phyloP scores from a whole-genome alignment of 2,888 invertebrate species.

The Glyphotaelius pellucidus region DNA sequence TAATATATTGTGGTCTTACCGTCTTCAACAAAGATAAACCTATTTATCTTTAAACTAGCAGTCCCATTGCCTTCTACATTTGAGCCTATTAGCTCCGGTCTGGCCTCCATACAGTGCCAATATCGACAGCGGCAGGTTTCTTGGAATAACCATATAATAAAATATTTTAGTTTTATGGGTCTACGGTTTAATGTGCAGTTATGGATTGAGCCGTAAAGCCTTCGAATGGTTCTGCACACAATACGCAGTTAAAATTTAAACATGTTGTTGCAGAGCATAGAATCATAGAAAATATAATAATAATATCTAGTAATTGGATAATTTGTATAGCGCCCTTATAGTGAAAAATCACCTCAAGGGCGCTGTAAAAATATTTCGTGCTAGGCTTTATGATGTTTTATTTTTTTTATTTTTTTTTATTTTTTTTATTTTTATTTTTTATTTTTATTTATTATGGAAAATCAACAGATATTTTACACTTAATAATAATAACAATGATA shows the following conservation, averaged over 20 bases:
- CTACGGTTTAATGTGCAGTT: conserved; percentile 32
- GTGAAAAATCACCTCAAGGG: no score
- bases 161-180: neutral
- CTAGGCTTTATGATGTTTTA: no score
- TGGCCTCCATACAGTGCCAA: neutral
- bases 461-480: no score
- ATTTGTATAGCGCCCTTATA: no score
- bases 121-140: neutral
- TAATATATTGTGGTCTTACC: neutral
- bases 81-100: neutral
- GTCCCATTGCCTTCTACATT: neutral
- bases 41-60: neutral
- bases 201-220: conserved; percentile 13
- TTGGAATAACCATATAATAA: conserved; percentile 2
- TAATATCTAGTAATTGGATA: no score
- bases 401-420: no score
- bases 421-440: no score
- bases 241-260: neutral
- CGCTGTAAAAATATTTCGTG: no score
- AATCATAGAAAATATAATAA: no score
- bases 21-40: neutral
- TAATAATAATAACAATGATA: no score
- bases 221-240: conserved; percentile 20
- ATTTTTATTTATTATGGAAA: no score
- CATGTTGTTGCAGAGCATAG: neutral